Conservation (phyloP, 1,140 invertebrate species). For the Pseudomyrmex gracilis region DNA sequence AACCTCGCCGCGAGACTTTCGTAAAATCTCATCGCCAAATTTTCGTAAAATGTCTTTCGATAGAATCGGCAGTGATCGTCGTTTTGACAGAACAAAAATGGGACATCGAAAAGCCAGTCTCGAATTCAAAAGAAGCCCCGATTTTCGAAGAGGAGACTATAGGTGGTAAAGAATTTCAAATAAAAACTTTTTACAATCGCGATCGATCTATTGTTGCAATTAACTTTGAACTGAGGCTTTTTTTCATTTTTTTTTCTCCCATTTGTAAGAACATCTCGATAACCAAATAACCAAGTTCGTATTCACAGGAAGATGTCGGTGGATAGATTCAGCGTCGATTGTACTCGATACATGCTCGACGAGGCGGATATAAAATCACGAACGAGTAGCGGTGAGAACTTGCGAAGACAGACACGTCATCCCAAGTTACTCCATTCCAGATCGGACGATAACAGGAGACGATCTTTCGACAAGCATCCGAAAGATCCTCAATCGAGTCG, state of each 20-base stretch:
- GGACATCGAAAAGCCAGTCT: slow-evolving; percentile 82
- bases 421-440: slow-evolving; percentile 82
- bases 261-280: too few species aligned
- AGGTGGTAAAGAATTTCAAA: slow-evolving; percentile 73
- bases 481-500: slow-evolving; percentile 80
- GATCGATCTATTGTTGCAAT: neutral
- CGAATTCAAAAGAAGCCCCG: slow-evolving; percentile 82
- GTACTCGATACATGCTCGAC: slow-evolving; percentile 76
- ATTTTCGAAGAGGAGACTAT: slow-evolving; percentile 82
- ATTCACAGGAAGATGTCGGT: slow-evolving; percentile 78
- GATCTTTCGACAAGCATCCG: slow-evolving; percentile 81
- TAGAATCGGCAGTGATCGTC: slow-evolving; percentile 80
- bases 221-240: too few species aligned
- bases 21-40: slow-evolving; percentile 79
- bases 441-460: slow-evolving; percentile 82
- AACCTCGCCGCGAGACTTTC: slow-evolving; percentile 80
- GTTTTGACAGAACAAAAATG: slow-evolving; percentile 75
- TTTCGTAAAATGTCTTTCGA: slow-evolving; percentile 85
- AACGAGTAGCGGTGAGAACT: slow-evolving; percentile 79
- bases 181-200: neutral
- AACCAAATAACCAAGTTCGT: slow-evolving; percentile 10
- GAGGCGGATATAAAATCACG: slow-evolving; percentile 78
- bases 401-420: slow-evolving; percentile 74
- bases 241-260: neutral
- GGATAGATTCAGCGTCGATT: slow-evolving; percentile 80